Percentiles rank a stretch among this genome's conserved stretches.
phyloP scores from a whole-genome alignment of 2,797 vertebrate genomes.

The Poecile montanus region DNA sequence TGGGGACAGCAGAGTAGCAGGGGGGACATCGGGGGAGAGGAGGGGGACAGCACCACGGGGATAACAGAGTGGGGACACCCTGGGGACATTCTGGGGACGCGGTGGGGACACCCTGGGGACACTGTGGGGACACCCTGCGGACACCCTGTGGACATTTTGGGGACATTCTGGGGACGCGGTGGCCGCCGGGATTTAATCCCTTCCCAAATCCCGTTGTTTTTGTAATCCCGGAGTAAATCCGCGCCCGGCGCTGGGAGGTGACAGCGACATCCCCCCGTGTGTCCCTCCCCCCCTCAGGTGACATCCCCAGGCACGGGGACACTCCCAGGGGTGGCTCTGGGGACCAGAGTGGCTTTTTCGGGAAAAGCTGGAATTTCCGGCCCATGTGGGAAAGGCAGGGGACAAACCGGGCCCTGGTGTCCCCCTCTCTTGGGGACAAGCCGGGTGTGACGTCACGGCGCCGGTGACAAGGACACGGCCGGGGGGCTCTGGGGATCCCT shows the following conservation, averaged over 20 bases:
- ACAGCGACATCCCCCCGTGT: neutral
- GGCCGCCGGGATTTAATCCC: neutral
- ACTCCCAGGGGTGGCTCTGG: neutral
- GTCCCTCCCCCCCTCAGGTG: neutral
- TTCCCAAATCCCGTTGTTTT: neutral
- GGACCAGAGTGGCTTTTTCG: neutral
- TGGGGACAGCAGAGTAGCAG: too few species aligned
- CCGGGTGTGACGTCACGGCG: neutral
- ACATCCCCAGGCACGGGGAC: neutral
- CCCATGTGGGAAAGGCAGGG: neutral
- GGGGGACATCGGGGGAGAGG: too few species aligned
- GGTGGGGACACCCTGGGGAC: neutral
- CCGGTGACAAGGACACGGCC: neutral
- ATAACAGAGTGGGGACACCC: neutral
- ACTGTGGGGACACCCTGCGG: neutral
- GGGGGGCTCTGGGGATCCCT: neutral
- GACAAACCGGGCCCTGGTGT: neutral
- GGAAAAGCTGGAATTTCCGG: neutral
- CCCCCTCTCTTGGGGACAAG: neutral
- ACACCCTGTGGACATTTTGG: accelerated
- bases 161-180: neutral
- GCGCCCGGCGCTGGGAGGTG: neutral
- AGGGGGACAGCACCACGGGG: too few species aligned
- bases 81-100: neutral
- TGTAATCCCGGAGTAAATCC: neutral